Conservation (phyloP, 2,113 vertebrate species). For the Phoxinus phoxinus region DNA sequence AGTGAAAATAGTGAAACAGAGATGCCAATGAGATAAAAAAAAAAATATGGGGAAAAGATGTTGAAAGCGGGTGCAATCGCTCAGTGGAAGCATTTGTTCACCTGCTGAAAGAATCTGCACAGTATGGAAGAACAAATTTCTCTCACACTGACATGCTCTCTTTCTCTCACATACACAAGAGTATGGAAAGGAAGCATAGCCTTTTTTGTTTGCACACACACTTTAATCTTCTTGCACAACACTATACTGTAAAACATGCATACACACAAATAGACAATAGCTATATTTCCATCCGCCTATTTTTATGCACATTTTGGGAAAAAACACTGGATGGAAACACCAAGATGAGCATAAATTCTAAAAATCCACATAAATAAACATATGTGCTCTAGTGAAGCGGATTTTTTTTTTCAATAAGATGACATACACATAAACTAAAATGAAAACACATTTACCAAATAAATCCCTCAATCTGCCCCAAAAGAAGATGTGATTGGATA, state of each 20-base stretch:
- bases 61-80: neutral
- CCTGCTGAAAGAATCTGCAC: constrained; percentile 11
- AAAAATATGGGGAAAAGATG: neutral
- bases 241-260: neutral
- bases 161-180: neutral
- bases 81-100: constrained; percentile 17
- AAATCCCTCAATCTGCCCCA: too few relatives aligned
- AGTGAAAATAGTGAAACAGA: neutral
- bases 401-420: too few relatives aligned
- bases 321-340: too few relatives aligned
- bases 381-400: too few relatives aligned
- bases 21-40: neutral
- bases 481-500: too few relatives aligned
- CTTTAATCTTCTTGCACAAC: neutral
- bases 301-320: too few relatives aligned
- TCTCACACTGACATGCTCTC: constrained; percentile 13
- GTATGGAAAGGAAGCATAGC: neutral
- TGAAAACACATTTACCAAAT: too few relatives aligned
- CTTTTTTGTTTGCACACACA: neutral
- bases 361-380: too few relatives aligned
- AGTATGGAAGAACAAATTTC: constrained; percentile 15
- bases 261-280: neutral
- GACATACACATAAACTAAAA: too few relatives aligned
- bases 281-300: too few relatives aligned
- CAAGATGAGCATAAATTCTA: too few relatives aligned